Base-by-base conservation (phyloP, 2,888 invertebrate genomes). In the Parapristionchus giblindavisi region DNA sequence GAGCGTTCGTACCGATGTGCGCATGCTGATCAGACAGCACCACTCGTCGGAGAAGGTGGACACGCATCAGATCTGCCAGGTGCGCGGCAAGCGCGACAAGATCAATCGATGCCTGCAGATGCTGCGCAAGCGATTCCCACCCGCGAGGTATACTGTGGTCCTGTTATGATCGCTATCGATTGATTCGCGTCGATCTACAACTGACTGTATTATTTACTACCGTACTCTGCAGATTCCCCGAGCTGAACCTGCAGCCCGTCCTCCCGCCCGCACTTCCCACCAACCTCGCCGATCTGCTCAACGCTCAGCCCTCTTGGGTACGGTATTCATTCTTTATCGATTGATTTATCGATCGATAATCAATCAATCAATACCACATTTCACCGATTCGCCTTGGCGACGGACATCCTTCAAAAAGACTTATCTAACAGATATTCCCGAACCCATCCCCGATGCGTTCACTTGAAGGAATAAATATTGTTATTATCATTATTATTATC, bases 211-310 rank as follows among this genome's bases (percentile, higher is more conserved):
- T 38, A 2, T 32, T 8, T 17, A 5, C 4, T 48, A 48, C 48
- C 11, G 5, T 27, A 6, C 43, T 4, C 40, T 71, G 21, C 48
- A 73, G 73, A 51, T 88, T 88, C 79, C 87, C 88, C 21, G 88
- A 88, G 58, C 77, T 88, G 61, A 88, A 88, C 68, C 78, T 88
- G 66, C 85, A 86, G 76, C 88, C 88, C 8, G 84, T 88, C 17
- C 77, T 88, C 24, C 88, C 88, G 61, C 86, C 87, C 43, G 80
- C 81, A 5, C 75, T 84, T 24, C 81, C 80, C 36, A 76, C 75
- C 58, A 77, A 78, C 63, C 76, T 78, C 54, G 81, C 81, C 52
- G 82, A 81, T 58, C 60, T 73, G 1, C 75, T 81, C 43, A 76
- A 79, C 34, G 78, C 79, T 14, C 83, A 85, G 60, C 84, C 84